phyloP scores from a whole-genome alignment of 2,888 invertebrate species.

The Meta bourneti region DNA sequence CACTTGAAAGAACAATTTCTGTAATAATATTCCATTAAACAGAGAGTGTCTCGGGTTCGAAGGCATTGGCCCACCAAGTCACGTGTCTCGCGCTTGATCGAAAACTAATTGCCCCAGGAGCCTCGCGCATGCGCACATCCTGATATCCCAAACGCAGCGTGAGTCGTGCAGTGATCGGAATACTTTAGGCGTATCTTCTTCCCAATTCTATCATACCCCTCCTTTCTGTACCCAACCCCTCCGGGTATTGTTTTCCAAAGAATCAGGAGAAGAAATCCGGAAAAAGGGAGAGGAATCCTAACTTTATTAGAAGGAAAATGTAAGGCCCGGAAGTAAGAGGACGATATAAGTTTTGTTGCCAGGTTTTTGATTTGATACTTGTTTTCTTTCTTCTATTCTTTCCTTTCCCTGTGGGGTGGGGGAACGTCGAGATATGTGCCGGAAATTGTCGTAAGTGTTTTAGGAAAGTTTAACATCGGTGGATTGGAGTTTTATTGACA shows the following conservation, averaged over 20 bases:
- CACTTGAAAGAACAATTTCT: not conserved
- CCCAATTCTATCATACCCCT: slow-evolving; percentile 44
- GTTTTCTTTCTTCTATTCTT: not conserved
- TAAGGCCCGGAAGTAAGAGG: not conserved
- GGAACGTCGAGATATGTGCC: not conserved
- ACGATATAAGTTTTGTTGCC: slow-evolving; percentile 17
- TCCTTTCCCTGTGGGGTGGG: not conserved
- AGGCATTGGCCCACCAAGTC: slow-evolving; percentile 43
- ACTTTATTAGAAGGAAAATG: slow-evolving; percentile 27
- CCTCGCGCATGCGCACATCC: slow-evolving; percentile 33
- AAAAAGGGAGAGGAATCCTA: not conserved
- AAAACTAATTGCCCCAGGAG: slow-evolving; percentile 63
- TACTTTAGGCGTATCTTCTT: slow-evolving; percentile 58
- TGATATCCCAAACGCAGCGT: slow-evolving; percentile 29
- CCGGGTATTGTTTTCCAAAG: slow-evolving; percentile 28
- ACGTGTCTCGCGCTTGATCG: slow-evolving; percentile 60
- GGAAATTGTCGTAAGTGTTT: not conserved
- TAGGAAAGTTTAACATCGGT: not conserved
- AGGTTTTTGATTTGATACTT: not conserved
- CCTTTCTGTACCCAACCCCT: slow-evolving; percentile 9
- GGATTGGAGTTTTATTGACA: not conserved
- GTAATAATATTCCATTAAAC: slow-evolving; percentile 33
- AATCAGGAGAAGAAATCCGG: not conserved
- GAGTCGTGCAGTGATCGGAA: slow-evolving; percentile 56
- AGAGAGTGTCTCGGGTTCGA: slow-evolving; percentile 10